phyloP scores from a whole-genome alignment of 2,888 invertebrate species.

The Ophion slaviceki region DNA sequence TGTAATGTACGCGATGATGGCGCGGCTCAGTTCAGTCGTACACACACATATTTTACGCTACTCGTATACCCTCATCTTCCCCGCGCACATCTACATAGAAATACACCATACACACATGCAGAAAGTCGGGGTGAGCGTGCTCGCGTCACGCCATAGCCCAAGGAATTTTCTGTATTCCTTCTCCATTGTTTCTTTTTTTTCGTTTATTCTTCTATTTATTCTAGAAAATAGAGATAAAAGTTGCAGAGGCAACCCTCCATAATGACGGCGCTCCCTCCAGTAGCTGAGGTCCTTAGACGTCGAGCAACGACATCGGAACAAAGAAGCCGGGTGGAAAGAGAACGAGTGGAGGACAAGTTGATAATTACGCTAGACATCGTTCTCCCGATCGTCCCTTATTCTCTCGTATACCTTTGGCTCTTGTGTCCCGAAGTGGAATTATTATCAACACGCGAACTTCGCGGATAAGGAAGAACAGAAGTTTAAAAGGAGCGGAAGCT shows the following conservation, averaged over 20 bases:
- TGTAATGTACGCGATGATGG: constrained; percentile 43
- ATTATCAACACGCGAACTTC: constrained; percentile 62
- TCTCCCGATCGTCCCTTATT: constrained; percentile 40
- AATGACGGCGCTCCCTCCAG: constrained; percentile 28
- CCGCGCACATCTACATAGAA: not conserved
- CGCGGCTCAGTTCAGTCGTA: constrained; percentile 26
- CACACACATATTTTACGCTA: not conserved
- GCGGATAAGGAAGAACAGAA: not conserved
- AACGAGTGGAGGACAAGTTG: constrained; percentile 1
- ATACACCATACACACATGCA: not conserved
- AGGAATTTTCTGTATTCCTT: constrained; percentile 61
- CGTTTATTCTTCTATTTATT: constrained; percentile 39
- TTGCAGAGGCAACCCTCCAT: not conserved
- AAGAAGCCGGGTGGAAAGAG: not conserved
- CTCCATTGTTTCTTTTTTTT: constrained; percentile 35
- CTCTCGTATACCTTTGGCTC: constrained; percentile 48
- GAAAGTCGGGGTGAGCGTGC: constrained; percentile 46
- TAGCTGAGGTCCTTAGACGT: constrained; percentile 40
- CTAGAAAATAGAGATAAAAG: constrained; percentile 41
- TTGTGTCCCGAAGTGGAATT: constrained; percentile 63
- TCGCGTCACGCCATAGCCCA: constrained; percentile 52
- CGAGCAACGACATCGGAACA: constrained; percentile 33
- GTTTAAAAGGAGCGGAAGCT: constrained; percentile 4
- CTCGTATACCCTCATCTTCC: too few relatives aligned
- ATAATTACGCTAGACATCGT: constrained; percentile 54